These are phyloP conservation scores for Scolopax mira DNA, from an alignment of 2,113 vertebrate species.

Conservation along the genomic window DNA sequence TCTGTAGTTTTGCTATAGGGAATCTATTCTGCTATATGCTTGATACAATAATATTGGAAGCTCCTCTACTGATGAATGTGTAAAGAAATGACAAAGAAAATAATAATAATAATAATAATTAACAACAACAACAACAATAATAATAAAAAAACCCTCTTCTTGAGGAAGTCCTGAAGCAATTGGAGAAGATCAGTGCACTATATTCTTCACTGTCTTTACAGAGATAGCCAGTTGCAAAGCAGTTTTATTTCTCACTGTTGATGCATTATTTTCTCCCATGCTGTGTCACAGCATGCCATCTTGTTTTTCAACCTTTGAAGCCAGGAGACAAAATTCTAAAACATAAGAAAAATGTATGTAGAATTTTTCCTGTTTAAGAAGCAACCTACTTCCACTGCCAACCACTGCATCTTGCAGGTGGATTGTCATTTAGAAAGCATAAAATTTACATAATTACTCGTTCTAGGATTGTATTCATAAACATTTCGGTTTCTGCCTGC, in stretches of 20 bases:
- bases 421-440: neutral
- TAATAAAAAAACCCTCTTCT: neutral
- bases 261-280: conserved; percentile 11
- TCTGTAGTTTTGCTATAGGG: neutral
- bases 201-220: neutral
- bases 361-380: neutral
- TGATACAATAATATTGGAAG: neutral
- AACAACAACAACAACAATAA: neutral
- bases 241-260: conserved; percentile 15
- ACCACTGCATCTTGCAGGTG: neutral
- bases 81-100: neutral
- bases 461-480: neutral
- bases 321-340: neutral
- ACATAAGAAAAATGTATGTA: neutral
- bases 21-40: neutral
- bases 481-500: neutral
- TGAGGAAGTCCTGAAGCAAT: neutral
- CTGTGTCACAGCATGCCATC: conserved; percentile 35
- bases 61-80: neutral
- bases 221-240: neutral
- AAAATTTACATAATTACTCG: conserved; percentile 35
- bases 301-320: conserved; percentile 37
- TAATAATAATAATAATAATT: neutral
- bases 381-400: neutral
- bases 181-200: neutral